Evolutionary conservation across 2,113 vertebrate genomes (phyloP).

Genomic region (Dicerorhinus sumatrensis): DNA sequence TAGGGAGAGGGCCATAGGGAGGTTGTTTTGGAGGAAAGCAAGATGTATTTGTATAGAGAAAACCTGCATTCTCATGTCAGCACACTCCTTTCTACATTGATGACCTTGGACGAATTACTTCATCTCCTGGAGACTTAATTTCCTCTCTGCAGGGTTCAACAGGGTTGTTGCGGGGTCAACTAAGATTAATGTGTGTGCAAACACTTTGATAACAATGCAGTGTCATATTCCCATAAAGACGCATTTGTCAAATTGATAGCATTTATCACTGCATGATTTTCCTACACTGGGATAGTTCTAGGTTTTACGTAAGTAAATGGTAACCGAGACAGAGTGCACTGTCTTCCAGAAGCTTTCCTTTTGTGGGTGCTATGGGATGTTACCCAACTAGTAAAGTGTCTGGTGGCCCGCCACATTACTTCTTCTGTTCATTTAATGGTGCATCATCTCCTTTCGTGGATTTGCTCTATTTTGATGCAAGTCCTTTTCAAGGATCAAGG

Average conservation of each 20-base stretch:
- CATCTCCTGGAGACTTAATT: conserved; percentile 72
- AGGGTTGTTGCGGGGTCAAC: conserved; percentile 46
- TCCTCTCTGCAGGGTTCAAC: conserved; percentile 62
- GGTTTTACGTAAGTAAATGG: background rate
- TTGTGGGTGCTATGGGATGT: background rate
- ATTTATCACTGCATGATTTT: conserved; percentile 39
- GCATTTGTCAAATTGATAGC: conserved; percentile 44
- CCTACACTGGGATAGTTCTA: background rate
- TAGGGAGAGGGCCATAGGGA: background rate
- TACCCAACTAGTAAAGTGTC: background rate
- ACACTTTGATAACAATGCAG: conserved; percentile 51
- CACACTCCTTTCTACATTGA: conserved; percentile 11
- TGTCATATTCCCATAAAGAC: conserved; percentile 47
- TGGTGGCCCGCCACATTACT: background rate
- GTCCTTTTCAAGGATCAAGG: background rate
- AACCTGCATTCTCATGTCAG: conserved; percentile 23
- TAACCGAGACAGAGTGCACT: background rate
- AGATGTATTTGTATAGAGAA: conserved; percentile 24
- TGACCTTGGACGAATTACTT: conserved; percentile 62
- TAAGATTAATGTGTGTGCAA: conserved; percentile 75
- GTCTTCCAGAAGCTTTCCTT: background rate
- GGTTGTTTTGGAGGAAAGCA: background rate
- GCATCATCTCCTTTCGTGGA: background rate
- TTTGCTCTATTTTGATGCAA: background rate
- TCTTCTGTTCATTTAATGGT: background rate